Evolutionary conservation across 2,113 vertebrate species (phyloP).

Genomic region (Pygoscelis adeliae): DNA sequence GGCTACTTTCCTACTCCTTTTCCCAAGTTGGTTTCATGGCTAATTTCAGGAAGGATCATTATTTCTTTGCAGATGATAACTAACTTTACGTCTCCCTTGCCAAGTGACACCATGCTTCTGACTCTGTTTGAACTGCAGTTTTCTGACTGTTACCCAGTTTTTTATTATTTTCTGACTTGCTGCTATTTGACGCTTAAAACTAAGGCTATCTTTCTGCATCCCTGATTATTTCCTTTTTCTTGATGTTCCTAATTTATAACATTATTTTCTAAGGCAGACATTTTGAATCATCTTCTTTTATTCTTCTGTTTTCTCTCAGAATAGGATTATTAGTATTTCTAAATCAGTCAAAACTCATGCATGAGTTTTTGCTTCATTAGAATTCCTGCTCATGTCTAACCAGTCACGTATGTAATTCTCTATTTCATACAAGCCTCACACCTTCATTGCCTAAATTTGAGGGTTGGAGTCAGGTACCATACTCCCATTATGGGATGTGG

Average conservation of each 20-base stretch:
- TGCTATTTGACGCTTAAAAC: not conserved
- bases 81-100: not conserved
- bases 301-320: not conserved
- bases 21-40: not conserved
- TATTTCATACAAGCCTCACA: not conserved
- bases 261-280: not conserved
- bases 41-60: not conserved
- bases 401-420: not conserved
- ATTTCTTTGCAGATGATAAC: not conserved
- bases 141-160: not conserved
- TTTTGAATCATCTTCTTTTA: not conserved
- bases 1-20: not conserved
- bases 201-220: not conserved
- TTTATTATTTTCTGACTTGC: not conserved
- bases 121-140: not conserved
- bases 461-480: not conserved
- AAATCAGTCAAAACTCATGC: not conserved
- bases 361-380: not conserved
- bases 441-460: not conserved
- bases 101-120: not conserved
- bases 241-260: not conserved
- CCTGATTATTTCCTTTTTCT: not conserved
- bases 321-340: not conserved
- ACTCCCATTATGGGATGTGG: not conserved
- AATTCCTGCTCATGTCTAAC: not conserved